A percentile compares a stretch with the other conserved stretches of the same genome.
phyloP scores from a whole-genome alignment of 2,888 invertebrate genomes.

The Ormyrus thymus region DNA sequence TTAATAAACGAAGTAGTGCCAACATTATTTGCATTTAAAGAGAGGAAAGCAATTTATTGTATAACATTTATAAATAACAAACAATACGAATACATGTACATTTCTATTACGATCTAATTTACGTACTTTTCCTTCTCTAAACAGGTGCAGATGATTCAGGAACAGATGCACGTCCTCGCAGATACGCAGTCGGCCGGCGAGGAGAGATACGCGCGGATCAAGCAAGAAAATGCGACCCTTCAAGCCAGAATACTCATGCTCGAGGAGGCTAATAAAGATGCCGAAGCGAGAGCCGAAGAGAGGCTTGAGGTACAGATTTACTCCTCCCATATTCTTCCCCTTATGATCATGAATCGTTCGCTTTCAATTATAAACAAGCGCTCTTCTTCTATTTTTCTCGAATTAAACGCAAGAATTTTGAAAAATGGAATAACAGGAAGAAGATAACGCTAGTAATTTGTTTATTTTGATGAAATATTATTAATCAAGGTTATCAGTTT shows the following conservation, averaged over 20 bases:
- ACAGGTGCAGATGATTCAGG: conserved; percentile 93
- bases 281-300: conserved; percentile 76
- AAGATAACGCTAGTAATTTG: background rate
- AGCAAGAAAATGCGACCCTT: conserved; percentile 94
- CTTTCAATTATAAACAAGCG: too few relatives aligned
- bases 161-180: conserved; percentile 91
- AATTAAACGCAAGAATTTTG: too few relatives aligned
- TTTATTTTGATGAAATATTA: too few relatives aligned
- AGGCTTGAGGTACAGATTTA: conserved; percentile 73
- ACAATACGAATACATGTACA: background rate
- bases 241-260: conserved; percentile 93
- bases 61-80: background rate
- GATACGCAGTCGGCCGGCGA: conserved; percentile 92
- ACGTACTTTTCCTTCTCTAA: conserved; percentile 55
- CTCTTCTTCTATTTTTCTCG: too few relatives aligned
- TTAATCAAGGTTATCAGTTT: too few relatives aligned
- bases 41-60: background rate
- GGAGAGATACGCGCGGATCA: conserved; percentile 91
- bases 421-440: too few relatives aligned
- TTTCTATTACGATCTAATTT: too few relatives aligned
- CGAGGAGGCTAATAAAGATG: conserved; percentile 81
- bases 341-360: too few relatives aligned
- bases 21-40: too few relatives aligned
- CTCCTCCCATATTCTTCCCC: too few relatives aligned
- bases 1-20: too few relatives aligned